phyloP scores from a whole-genome alignment of 2,888 invertebrate genomes.

The Dendrolimus pini region DNA sequence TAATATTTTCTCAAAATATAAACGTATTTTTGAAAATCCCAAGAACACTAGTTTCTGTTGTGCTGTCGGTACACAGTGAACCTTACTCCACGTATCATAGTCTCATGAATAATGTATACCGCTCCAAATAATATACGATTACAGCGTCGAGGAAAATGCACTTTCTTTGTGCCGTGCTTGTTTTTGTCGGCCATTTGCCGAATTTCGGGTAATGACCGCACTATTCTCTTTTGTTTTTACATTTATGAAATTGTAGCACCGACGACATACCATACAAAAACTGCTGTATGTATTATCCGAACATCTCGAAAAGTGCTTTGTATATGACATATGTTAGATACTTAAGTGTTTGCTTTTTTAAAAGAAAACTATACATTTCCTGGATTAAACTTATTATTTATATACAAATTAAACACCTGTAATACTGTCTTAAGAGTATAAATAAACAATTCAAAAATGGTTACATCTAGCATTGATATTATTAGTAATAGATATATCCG shows the following conservation, averaged over 20 bases:
- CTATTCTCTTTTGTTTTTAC: background rate
- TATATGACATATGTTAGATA: no score
- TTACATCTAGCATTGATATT: no score
- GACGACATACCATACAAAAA: background rate
- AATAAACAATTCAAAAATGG: no score
- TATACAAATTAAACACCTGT: no score
- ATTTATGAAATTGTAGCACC: background rate
- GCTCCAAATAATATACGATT: slow-evolving; percentile 71
- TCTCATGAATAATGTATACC: slow-evolving; percentile 65
- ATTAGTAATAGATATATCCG: no score
- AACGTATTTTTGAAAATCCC: background rate
- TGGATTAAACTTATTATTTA: no score
- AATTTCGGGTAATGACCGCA: slow-evolving; percentile 13
- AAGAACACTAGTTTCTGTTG: slow-evolving; percentile 1
- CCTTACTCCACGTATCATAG: slow-evolving; percentile 65
- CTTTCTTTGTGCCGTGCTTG: slow-evolving; percentile 57
- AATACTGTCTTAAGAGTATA: no score
- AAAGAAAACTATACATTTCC: no score
- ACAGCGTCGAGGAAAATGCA: slow-evolving; percentile 59
- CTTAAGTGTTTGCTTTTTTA: no score
- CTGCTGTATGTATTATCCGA: no score
- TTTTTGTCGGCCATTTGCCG: slow-evolving; percentile 12
- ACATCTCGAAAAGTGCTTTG: no score
- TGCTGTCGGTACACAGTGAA: slow-evolving; percentile 44
- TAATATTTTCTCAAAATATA: no score